These are phyloP conservation scores for Calcarius ornatus DNA, from an alignment of 2,113 vertebrate species.

Conservation along the genomic window DNA sequence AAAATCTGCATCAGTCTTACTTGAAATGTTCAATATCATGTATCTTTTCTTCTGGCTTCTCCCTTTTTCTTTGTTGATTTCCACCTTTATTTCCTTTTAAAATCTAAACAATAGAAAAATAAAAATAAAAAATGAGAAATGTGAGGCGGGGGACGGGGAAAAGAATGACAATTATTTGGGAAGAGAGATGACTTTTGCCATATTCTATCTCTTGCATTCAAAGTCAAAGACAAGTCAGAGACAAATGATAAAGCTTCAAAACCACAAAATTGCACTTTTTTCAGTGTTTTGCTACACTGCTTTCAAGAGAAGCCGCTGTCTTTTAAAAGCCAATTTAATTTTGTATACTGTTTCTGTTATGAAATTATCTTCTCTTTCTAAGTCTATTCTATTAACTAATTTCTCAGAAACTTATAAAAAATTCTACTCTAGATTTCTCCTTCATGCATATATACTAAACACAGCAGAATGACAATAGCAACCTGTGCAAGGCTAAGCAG, in stretches of 20 bases:
- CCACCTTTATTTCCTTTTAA: neutral
- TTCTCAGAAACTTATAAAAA: neutral
- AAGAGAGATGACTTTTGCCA: neutral
- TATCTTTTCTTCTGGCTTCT: neutral
- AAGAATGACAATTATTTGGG: neutral
- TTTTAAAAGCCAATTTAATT: neutral
- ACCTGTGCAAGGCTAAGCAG: neutral
- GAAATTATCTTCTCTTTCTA: neutral
- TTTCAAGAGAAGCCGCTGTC: neutral
- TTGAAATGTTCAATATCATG: neutral
- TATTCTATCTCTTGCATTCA: neutral
- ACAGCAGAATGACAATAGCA: neutral
- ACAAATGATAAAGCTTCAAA: neutral
- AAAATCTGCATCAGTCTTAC: neutral
- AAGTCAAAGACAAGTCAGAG: neutral
- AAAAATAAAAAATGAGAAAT: accelerated
- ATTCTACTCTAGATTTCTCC: neutral
- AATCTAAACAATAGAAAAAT: neutral
- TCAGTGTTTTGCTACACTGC: accelerated
- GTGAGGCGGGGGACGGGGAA: accelerated
- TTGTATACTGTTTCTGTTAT: neutral
- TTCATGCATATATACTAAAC: neutral
- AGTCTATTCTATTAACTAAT: neutral
- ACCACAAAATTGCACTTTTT: neutral
- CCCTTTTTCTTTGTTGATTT: neutral